These are phyloP conservation scores for Rhingia campestris DNA, from an alignment of 2,888 invertebrate genomes.

Conservation along the genomic window DNA sequence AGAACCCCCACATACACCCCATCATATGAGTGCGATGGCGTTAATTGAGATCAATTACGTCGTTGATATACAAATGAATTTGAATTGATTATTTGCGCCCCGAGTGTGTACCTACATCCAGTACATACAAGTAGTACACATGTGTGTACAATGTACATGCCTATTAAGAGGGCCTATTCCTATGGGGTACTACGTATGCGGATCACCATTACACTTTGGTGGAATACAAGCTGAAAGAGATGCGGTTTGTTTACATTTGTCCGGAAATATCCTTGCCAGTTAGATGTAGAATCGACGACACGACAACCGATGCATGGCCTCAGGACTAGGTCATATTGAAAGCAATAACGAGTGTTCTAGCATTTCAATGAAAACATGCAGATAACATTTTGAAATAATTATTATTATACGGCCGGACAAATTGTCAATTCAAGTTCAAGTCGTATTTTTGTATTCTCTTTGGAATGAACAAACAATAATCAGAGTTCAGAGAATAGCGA, in stretches of 20 bases:
- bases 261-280: constrained; percentile 29
- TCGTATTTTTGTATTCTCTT: constrained; percentile 26
- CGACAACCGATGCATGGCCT: background rate
- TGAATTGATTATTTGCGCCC: constrained; percentile 68
- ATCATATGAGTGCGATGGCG: constrained; percentile 24
- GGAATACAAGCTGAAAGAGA: constrained; percentile 17
- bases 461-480: background rate
- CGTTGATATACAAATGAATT: constrained; percentile 69
- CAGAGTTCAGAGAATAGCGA: constrained; percentile 24
- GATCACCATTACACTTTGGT: constrained; percentile 5
- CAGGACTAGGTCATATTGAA: constrained; percentile 30
- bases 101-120: constrained; percentile 2
- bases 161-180: background rate
- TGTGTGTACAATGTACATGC: background rate
- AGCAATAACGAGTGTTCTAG: constrained; percentile 29
- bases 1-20: background rate
- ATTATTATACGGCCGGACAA: constrained; percentile 34
- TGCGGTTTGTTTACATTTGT: constrained; percentile 40
- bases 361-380: constrained; percentile 37
- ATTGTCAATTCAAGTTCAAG: constrained; percentile 66
- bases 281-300: background rate
- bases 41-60: constrained; percentile 74
- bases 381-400: constrained; percentile 42
- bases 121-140: constrained; percentile 8
- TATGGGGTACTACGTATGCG: constrained; percentile 27